These are phyloP conservation scores for Corythucha ciliata DNA, from an alignment of 2,888 invertebrate genomes.

Conservation along the genomic window DNA sequence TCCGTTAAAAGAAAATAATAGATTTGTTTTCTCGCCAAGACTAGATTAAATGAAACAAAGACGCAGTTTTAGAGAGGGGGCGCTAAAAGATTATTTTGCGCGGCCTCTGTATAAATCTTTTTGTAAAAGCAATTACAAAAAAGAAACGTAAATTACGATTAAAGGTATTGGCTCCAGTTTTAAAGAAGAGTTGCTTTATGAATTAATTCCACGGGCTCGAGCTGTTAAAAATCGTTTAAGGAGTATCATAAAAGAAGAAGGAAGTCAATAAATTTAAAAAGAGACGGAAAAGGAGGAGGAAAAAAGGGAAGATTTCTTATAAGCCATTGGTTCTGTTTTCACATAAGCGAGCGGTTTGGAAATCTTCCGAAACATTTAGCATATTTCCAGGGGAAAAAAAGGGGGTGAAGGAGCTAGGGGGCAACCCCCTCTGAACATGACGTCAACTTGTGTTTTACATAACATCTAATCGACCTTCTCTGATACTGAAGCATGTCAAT, in stretches of 20 bases:
- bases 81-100: conserved; percentile 14
- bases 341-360: conserved; percentile 29
- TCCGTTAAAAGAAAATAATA: conserved; percentile 6
- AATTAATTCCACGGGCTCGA: conserved; percentile 17
- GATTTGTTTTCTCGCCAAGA: conserved; percentile 14
- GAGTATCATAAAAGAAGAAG: conserved; percentile 26
- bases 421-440: not conserved
- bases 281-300: conserved; percentile 1
- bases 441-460: conserved; percentile 4
- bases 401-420: not conserved
- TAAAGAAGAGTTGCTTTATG: conserved; percentile 12
- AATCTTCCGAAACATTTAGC: conserved; percentile 33
- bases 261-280: conserved; percentile 28
- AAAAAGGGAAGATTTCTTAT: conserved; percentile 24
- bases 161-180: conserved; percentile 13
- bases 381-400: conserved; percentile 24
- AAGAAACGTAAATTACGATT: conserved; percentile 20
- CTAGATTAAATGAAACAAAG: conserved; percentile 10
- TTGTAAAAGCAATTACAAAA: conserved; percentile 17
- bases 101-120: conserved; percentile 16
- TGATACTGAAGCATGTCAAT: not conserved
- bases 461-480: conserved; percentile 16
- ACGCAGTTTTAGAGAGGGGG: not conserved
- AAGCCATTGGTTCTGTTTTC: conserved; percentile 32
- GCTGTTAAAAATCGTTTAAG: conserved; percentile 30